Conservation (phyloP, 2,797 vertebrate species). For the Phalanger gymnotis region DNA sequence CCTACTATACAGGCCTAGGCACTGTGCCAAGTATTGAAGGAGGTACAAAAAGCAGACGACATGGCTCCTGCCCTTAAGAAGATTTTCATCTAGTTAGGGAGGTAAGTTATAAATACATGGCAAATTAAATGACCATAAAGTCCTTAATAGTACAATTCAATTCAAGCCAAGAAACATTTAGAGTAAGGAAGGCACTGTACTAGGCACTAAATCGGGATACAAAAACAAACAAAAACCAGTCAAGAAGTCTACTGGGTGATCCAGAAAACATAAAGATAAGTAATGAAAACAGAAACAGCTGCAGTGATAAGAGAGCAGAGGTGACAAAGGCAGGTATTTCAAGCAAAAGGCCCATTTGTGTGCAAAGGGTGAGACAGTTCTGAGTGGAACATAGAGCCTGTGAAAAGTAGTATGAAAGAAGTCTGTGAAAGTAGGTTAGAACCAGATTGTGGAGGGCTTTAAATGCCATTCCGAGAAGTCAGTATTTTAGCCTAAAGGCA, state of each 20-base stretch:
- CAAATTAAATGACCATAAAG: not conserved
- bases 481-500: not conserved
- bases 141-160: not conserved
- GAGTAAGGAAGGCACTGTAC: not conserved
- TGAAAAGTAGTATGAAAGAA: not conserved
- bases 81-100: not conserved
- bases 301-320: not conserved
- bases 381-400: not conserved
- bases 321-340: not conserved
- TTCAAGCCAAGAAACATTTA: not conserved
- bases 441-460: not conserved
- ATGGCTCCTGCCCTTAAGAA: not conserved
- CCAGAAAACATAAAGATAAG: not conserved
- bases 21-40: not conserved
- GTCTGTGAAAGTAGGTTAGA: not conserved
- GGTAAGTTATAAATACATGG: not conserved
- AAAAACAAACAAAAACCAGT: not conserved
- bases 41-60: not conserved
- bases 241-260: not conserved
- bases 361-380: not conserved
- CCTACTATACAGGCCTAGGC: not conserved
- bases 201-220: not conserved
- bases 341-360: not conserved
- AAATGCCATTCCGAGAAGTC: not conserved
- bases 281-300: not conserved